Evolutionary conservation across 2,888 invertebrate genomes (phyloP).

Genomic region (Malacosoma neustria): DNA sequence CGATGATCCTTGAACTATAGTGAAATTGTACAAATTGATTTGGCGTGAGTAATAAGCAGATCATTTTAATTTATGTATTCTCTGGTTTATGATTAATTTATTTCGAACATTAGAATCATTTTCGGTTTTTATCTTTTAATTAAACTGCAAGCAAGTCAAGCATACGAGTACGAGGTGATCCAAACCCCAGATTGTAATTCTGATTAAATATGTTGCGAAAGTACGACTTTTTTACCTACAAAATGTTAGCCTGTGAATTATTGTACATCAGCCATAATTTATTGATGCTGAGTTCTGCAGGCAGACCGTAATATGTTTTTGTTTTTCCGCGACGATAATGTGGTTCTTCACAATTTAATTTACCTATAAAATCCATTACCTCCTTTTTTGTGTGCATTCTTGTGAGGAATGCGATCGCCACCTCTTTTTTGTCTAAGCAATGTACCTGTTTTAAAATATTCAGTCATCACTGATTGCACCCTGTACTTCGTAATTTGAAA

Average conservation of each 20-base stretch:
- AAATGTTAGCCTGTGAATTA: not conserved
- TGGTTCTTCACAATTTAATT: not conserved
- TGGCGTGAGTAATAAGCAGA: conserved; percentile 10
- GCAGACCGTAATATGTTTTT: not conserved
- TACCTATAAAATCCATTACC: not conserved
- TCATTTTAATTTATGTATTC: not conserved
- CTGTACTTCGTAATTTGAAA: not conserved
- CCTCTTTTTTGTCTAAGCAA: conserved; percentile 4
- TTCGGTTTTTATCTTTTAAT: not conserved
- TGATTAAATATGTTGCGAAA: not conserved
- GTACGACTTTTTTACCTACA: not conserved
- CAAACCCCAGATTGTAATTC: not conserved
- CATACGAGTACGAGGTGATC: not conserved
- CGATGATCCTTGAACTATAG: conserved; percentile 8
- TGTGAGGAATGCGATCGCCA: conserved; percentile 4
- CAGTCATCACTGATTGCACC: conserved; percentile 2
- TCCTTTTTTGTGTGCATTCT: not conserved
- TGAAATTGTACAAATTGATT: conserved; percentile 8
- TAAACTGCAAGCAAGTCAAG: not conserved
- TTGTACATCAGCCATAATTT: not conserved
- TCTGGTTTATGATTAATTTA: not conserved
- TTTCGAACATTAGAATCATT: not conserved
- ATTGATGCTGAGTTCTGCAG: not conserved
- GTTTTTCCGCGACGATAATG: not conserved
- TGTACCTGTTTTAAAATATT: conserved; percentile 4